A percentile compares a stretch with the other conserved stretches of the same genome.
These are phyloP conservation scores for Phalanger gymnotis DNA, from an alignment of 2,797 vertebrate genomes.

Conservation along the genomic window DNA sequence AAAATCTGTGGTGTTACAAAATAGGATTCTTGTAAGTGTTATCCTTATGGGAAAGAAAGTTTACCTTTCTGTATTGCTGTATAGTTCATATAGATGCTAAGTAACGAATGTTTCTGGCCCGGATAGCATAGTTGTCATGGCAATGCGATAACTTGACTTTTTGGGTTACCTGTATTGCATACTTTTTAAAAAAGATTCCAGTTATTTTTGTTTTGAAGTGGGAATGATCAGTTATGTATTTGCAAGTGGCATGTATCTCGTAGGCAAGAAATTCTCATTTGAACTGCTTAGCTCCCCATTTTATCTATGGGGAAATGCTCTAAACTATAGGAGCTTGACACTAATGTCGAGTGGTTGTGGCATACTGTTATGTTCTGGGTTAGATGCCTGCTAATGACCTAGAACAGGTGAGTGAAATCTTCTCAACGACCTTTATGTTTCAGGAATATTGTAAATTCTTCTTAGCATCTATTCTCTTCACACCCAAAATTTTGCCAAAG, in stretches of 20 bases:
- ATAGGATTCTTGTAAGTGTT: not conserved
- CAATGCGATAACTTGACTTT: not conserved
- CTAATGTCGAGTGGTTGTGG: slow-evolving; percentile 34
- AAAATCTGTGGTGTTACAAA: not conserved
- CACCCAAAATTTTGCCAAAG: slow-evolving; percentile 40
- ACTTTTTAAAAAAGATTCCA: not conserved
- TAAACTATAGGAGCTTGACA: slow-evolving; percentile 25
- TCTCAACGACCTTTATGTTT: slow-evolving; percentile 20
- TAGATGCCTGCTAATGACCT: slow-evolving; percentile 37
- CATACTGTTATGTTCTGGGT: slow-evolving; percentile 25
- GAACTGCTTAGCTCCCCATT: not conserved
- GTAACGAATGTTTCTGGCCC: not conserved
- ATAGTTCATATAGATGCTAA: not conserved
- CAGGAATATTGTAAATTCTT: slow-evolving; percentile 49
- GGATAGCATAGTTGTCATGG: not conserved
- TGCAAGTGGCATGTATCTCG: not conserved
- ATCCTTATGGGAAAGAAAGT: not conserved
- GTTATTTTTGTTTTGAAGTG: not conserved
- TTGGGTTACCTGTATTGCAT: not conserved
- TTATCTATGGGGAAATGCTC: slow-evolving; percentile 30
- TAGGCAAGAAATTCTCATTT: not conserved
- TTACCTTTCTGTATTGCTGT: not conserved
- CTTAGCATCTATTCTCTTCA: slow-evolving; percentile 53
- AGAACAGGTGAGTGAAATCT: slow-evolving; percentile 53
- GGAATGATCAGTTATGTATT: not conserved